phyloP scores from a whole-genome alignment of 1,140 invertebrate species.

The Tetragonula clypearis region DNA sequence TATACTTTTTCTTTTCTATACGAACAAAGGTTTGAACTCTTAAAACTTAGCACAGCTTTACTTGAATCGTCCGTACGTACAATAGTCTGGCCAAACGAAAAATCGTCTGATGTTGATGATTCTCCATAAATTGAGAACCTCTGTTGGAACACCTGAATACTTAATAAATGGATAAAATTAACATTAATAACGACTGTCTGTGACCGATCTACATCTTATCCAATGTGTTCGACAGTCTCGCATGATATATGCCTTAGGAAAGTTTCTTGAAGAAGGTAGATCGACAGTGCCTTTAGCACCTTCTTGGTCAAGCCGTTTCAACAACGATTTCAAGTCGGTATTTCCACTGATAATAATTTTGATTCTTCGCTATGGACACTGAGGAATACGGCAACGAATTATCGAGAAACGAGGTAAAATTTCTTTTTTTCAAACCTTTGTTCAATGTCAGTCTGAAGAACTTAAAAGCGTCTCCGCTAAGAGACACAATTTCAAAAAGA shows the following conservation, averaged over 20 bases:
- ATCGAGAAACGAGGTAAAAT: constrained; percentile 54
- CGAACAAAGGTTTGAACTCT: not conserved
- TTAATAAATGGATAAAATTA: constrained; percentile 82
- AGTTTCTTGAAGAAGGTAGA: constrained; percentile 33
- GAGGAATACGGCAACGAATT: constrained; percentile 50
- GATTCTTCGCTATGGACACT: constrained; percentile 45
- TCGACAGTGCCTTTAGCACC: constrained; percentile 26
- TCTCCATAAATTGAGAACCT: constrained; percentile 71
- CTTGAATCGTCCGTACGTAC: not conserved
- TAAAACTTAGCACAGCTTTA: not conserved
- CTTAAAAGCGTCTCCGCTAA: not conserved
- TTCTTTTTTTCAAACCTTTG: not conserved
- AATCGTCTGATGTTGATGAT: not conserved
- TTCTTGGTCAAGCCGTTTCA: not conserved
- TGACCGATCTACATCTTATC: constrained; percentile 79
- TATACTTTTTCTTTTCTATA: not conserved
- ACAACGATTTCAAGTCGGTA: too few species aligned
- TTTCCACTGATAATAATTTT: not conserved
- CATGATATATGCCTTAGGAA: constrained; percentile 68
- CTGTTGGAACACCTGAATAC: constrained; percentile 82
- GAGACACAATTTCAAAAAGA: too few species aligned
- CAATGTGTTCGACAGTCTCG: constrained; percentile 74
- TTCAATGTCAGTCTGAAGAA: not conserved
- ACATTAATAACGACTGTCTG: constrained; percentile 81
- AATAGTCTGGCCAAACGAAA: not conserved